Evolutionary conservation across 53 echinoderm and acorn worm genomes (phyloP), one percentile per base, ranked within the genome.

Genomic region (Hippasteria phrygiana): DNA sequence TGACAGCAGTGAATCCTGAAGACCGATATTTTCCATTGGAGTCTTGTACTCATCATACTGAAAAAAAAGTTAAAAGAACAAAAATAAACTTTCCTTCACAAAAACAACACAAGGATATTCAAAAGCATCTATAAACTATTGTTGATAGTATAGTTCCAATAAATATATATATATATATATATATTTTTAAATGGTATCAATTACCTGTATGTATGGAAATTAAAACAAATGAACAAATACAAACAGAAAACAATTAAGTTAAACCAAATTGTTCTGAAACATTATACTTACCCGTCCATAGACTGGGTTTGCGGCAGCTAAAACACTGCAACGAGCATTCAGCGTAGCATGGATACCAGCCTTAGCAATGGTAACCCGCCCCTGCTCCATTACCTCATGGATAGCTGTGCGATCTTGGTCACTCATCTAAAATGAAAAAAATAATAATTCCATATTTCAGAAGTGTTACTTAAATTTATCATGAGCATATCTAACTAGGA

Each of bases 311-410:
- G 99, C 99, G 39, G 99, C 99, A 42, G 99, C 99, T 33, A 99
- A 78, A 13, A 99, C 99, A 75, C 95, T 95, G 59, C 99, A 99
- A 43, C 99, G 89, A 18, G 99, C 99, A 80, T 99, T 99, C 74
- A 99, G 89, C 88, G 88, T 94, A 28, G 99, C 99, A 81, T 99
- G 99, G 80, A 99, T 99, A 67, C 99, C 99, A 38, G 99, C 99
- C 92, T 99, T 99, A 17, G 99, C 96, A 22, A 99, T 99, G 91
- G 99, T 99, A 32, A 99, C 99, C 73, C 98, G 95, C 10, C 99
- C 99, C 99, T 99, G 99, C 77, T 99, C 99, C 99, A 99, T 99
- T 3, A 99, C 98, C 88, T 99, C 99, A 43, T 99, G 99, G 77
- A 99, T 99, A 33, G 96, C 96, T 40, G 99, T 99, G 37, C 99